These are phyloP conservation scores for Grallaria varia DNA, from an alignment of 2,113 vertebrate species.

Conservation along the genomic window DNA sequence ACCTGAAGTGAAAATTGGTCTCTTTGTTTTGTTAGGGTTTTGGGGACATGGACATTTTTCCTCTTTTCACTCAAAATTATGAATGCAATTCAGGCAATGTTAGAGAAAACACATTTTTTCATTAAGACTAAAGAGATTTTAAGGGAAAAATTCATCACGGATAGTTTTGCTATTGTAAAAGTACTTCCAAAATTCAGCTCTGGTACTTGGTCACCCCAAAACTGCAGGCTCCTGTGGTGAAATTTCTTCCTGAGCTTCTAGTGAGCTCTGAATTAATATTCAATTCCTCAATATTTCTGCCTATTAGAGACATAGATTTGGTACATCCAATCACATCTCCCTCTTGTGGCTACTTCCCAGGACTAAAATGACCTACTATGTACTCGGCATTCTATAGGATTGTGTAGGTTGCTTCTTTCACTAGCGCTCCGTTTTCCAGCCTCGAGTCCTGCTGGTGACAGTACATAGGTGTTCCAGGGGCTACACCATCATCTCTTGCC, in stretches of 20 bases:
- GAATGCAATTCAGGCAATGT: not conserved
- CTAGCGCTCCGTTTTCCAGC: not conserved
- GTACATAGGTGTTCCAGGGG: rapidly evolving
- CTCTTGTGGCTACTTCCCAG: constrained; percentile 54
- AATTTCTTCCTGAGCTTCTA: not conserved
- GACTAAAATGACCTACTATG: not conserved
- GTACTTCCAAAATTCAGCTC: not conserved
- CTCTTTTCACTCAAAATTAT: not conserved
- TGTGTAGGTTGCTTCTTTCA: not conserved
- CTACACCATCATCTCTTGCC: not conserved
- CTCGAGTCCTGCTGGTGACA: not conserved
- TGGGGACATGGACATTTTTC: rapidly evolving
- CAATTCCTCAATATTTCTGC: not conserved
- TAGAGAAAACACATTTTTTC: not conserved
- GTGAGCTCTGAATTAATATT: not conserved
- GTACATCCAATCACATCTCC: constrained; percentile 45
- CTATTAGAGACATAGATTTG: not conserved
- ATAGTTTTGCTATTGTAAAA: not conserved
- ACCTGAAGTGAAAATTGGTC: not conserved
- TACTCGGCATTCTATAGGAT: not conserved
- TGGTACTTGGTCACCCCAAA: not conserved
- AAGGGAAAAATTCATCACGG: not conserved
- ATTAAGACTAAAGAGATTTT: not conserved
- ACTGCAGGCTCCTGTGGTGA: not conserved
- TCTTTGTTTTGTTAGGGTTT: not conserved